These are phyloP conservation scores for Orchesella cincta DNA, from an alignment of 1,140 invertebrate species.

Conservation along the genomic window DNA sequence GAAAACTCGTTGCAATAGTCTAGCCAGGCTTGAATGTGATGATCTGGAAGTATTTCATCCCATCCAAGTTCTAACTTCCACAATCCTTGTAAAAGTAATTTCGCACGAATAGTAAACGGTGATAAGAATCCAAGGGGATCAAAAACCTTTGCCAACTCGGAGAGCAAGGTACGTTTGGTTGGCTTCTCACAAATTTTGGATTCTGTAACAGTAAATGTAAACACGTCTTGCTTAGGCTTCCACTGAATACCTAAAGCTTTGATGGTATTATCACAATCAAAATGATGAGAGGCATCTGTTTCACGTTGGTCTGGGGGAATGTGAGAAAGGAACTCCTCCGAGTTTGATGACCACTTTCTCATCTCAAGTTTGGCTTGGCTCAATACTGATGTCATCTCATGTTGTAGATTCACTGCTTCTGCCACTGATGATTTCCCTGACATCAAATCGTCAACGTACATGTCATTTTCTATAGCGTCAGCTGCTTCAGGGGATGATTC, in stretches of 20 bases:
- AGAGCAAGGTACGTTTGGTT: conserved; percentile 40
- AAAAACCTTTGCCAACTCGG: conserved; percentile 34
- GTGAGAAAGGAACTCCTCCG: background rate
- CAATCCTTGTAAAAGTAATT: conserved; percentile 41
- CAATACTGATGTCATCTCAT: background rate
- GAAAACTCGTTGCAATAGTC: background rate
- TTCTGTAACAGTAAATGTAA: background rate
- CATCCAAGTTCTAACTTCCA: conserved; percentile 45
- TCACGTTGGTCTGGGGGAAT: conserved; percentile 8
- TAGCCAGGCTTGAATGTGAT: background rate
- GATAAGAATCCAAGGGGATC: conserved; percentile 44
- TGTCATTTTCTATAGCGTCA: background rate
- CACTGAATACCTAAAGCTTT: conserved; percentile 43
- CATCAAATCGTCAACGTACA: background rate
- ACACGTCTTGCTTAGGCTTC: conserved; percentile 36
- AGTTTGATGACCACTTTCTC: conserved; percentile 30
- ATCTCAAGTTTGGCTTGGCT: background rate
- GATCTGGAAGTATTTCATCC: conserved; percentile 37
- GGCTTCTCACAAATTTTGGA: background rate
- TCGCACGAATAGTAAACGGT: conserved; percentile 39
- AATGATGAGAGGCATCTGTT: background rate
- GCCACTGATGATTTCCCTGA: background rate
- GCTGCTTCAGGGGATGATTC: background rate
- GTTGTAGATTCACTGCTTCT: background rate
- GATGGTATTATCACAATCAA: background rate